Percentiles rank a stretch among this genome's conserved stretches.
Evolutionary conservation across 2,797 vertebrate species (phyloP).

Genomic region (Hemibagrus guttatus): DNA sequence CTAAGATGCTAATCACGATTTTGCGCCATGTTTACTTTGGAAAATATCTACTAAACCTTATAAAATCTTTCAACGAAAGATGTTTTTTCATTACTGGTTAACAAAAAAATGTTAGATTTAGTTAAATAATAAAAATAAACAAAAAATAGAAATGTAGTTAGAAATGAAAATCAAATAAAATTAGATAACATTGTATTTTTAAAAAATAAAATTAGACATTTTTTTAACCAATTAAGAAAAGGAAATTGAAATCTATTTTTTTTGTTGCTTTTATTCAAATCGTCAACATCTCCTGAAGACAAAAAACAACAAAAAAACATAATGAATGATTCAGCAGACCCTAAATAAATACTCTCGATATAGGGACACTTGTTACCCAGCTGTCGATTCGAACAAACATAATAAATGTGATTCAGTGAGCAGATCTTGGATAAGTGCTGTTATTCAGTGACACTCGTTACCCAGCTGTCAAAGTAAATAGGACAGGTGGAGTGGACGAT

Average conservation of each 20-base stretch:
- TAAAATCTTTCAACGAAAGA: too few relatives aligned
- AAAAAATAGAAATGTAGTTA: too few relatives aligned
- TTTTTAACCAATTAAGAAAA: neutral
- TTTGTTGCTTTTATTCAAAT: neutral
- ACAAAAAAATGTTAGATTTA: too few relatives aligned
- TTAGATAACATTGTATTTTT: too few relatives aligned
- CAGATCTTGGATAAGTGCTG: neutral
- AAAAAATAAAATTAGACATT: neutral
- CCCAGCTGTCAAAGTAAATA: slow-evolving; percentile 23
- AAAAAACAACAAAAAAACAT: neutral
- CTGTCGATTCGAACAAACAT: neutral
- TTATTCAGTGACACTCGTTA: slow-evolving; percentile 7
- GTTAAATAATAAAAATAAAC: too few relatives aligned
- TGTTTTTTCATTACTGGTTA: too few relatives aligned
- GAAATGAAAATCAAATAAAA: too few relatives aligned
- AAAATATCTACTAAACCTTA: too few relatives aligned
- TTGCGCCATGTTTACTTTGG: too few relatives aligned
- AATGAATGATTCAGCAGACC: neutral
- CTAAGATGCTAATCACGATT: neutral
- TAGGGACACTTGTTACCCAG: neutral
- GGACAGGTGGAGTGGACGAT: neutral
- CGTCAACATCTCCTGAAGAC: neutral
- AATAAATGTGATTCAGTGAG: neutral
- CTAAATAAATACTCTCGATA: neutral
- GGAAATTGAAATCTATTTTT: neutral